A percentile compares a stretch with the other conserved stretches of the same genome.
These are phyloP conservation scores for Oostethus manadensis DNA, from an alignment of 2,113 vertebrate species.

Conservation along the genomic window DNA sequence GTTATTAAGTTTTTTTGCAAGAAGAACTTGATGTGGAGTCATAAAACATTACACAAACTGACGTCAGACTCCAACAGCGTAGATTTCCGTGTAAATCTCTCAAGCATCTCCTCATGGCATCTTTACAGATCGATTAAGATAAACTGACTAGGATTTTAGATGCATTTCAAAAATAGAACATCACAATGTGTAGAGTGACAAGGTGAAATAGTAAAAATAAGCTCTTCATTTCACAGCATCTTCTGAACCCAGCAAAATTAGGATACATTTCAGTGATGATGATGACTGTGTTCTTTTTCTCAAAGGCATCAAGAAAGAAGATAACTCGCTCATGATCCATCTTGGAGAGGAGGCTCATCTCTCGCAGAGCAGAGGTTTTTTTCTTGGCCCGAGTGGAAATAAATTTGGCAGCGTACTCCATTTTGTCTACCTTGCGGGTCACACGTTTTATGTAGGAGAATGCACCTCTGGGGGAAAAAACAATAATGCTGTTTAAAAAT, in stretches of 20 bases:
- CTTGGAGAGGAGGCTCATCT: constrained; percentile 83
- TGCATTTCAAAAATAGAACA: background rate
- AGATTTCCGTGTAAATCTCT: constrained; percentile 84
- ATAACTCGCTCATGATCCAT: constrained; percentile 87
- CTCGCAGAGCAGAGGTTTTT: constrained; percentile 79
- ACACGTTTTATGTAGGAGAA: constrained; percentile 95
- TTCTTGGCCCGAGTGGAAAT: constrained; percentile 88
- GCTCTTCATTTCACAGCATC: background rate
- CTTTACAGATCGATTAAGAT: constrained; percentile 69
- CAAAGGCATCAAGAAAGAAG: constrained; percentile 93
- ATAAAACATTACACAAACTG: constrained; percentile 42
- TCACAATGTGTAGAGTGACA: background rate
- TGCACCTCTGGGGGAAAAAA: constrained; percentile 76
- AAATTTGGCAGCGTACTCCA: constrained; percentile 90
- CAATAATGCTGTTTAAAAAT: background rate
- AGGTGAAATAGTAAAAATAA: background rate
- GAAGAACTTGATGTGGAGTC: background rate
- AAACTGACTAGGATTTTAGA: background rate
- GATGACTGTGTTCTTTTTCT: constrained; percentile 87
- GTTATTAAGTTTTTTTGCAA: background rate
- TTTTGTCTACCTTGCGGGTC: constrained; percentile 79
- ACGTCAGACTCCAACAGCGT: constrained; percentile 88
- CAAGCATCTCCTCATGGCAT: constrained; percentile 89
- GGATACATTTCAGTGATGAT: constrained; percentile 95
- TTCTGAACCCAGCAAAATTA: constrained; percentile 1